Evolutionary conservation across 2,888 invertebrate genomes (phyloP), one percentile per base, ranked within the genome.

Genomic region (Saturnia pavonia): DNA sequence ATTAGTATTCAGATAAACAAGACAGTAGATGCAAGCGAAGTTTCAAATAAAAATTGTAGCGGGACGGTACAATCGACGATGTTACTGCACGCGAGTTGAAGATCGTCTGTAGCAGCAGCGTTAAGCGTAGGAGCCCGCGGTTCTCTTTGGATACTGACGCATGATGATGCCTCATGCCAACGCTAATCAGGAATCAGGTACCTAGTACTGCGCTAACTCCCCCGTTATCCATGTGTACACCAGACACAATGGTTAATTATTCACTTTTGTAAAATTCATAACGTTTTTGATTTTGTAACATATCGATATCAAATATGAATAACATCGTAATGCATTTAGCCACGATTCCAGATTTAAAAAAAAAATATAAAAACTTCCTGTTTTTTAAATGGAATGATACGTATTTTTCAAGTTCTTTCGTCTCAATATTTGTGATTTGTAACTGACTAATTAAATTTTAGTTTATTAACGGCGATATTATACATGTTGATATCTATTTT

Each of bases 81-180:
- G 74, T 78, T 74, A 73, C 77, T 68, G 78, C 71, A 77, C 75
- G 85, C 77, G 69, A 72, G 83, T 77, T 77, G 77, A 76, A 76
- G 78, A 78, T 80, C 81, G 81, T 81, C 78, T 78, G 77, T 74
- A 73, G 69, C 71, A 73, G 69, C 71, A 77, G 71, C 25, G 63
- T 40, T 34, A 40, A 40, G 9, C 34, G 40, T 40, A 65, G 65
- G 40, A 65, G 65, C 54, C 34, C 27, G 68, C 48, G 22, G 42
- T 43, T 42, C 63, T 67, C 67, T 68, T 65, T 69, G 54, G 14
- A 45, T 42, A 71, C 75, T 77, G 84, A 80, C 82, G 78, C 78
- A 81, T 71, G 75, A 75, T 77, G 78, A 81, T 80, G 80, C 77
- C 79, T 77, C 78, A 81, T 80, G 80, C 77, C 79, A 79, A 70